Conservation (phyloP, 2,113 vertebrate genomes). For the Chaenocephalus aceratus region DNA sequence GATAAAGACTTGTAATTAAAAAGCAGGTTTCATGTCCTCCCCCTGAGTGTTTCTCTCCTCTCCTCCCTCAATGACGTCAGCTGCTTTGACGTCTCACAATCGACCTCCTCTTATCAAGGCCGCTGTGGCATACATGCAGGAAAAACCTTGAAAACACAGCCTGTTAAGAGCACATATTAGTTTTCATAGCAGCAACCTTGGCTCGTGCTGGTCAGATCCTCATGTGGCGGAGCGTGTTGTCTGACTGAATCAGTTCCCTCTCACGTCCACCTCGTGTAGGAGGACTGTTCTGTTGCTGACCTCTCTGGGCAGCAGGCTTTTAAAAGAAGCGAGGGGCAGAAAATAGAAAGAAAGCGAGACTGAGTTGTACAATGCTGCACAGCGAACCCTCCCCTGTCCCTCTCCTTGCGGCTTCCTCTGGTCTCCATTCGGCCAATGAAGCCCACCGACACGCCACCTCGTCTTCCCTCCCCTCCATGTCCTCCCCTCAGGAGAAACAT, state of each 20-base stretch:
- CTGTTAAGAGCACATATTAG: neutral
- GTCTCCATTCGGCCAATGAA: slow-evolving; percentile 66
- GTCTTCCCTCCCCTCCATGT: slow-evolving; percentile 37
- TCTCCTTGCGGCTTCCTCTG: slow-evolving; percentile 30
- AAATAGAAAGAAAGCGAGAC: slow-evolving; percentile 54
- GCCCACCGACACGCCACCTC: slow-evolving; percentile 47
- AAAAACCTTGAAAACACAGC: neutral
- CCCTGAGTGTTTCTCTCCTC: neutral
- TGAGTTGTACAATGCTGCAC: slow-evolving; percentile 40
- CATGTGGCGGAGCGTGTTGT: neutral
- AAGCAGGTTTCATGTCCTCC: neutral
- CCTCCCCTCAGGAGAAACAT: slow-evolving; percentile 72
- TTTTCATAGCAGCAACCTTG: neutral
- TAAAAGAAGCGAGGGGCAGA: slow-evolving; percentile 49
- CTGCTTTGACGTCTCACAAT: neutral
- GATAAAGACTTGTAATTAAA: neutral
- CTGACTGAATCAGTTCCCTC: slow-evolving; percentile 16
- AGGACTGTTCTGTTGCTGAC: slow-evolving; percentile 30
- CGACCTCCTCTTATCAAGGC: neutral
- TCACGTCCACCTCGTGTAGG: slow-evolving; percentile 6
- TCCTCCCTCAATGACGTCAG: neutral
- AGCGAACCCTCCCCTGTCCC: neutral
- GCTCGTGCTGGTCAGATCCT: slow-evolving; percentile 12
- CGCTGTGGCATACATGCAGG: neutral
- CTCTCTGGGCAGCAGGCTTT: slow-evolving; percentile 21